Evolutionary conservation across 1,140 invertebrate genomes (phyloP), one percentile per base, ranked within the genome.

Genomic region (Gonatopus flavifemur): DNA sequence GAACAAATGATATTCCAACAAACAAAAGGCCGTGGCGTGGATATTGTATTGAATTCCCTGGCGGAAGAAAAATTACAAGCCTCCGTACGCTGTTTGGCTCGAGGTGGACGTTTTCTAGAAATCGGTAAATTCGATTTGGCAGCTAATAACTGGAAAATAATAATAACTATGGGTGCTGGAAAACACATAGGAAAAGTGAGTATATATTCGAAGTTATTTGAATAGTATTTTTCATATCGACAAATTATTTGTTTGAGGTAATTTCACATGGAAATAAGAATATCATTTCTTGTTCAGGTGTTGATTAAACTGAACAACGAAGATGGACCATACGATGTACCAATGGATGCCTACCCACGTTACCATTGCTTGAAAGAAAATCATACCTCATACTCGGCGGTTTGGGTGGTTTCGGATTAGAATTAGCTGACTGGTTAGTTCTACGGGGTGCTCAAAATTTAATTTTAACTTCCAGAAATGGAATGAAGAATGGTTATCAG

Each of bases 381-480:
- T 75, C 68, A 19, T 83, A 82, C 46, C 64, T 84, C 7, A 64
- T 84, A 25, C 50, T 81, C 31, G 83, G 90, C 28, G 91, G 91
- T 48, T 72, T 93, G 0, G 90, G 91, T 38, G 90, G 90, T 18
- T 88, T 93, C 66, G 91, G 90, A 21, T 74, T 93, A 2, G 90
- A 93, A 69, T 67, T 93, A 33, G 81, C 82, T 1, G 82, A 89
- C 49, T 93, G 90, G 89, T 57, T 93, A 32, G 73, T 90, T 13
- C 66, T 85, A n/a, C 77, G 88, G 40, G 88, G 89, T 3, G 87
- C 84, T 1, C 81, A 62, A 45, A 83, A 85, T 44, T 37, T 93
- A 1, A 76, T 92, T 0, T 70, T 93, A 0, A 88, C 85, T 0
- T 89, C 88, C 3, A 77, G 90, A 44, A 81, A 76, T 16, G 88